A percentile compares a stretch with the other conserved stretches of the same genome.
These are phyloP conservation scores for Drosophila erecta DNA, from an alignment of 1,140 invertebrate species.

Conservation along the genomic window DNA sequence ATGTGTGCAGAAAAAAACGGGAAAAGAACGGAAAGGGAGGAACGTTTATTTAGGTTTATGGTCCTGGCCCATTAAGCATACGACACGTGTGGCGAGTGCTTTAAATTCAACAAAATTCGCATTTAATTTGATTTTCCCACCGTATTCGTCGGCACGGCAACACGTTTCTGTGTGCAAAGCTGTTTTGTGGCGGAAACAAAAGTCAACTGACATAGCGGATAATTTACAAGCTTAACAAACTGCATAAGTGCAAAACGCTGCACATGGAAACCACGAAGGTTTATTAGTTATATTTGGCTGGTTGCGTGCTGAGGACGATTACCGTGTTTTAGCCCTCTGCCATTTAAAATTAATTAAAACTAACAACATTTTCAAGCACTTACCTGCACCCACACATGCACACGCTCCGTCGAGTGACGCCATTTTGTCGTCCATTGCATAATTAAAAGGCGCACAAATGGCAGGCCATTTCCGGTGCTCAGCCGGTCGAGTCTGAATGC, in stretches of 20 bases:
- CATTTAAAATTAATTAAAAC: slow-evolving; percentile 74
- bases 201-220: slow-evolving; percentile 25
- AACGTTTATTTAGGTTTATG: slow-evolving; percentile 56
- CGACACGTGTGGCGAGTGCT: slow-evolving; percentile 46
- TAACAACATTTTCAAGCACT: slow-evolving; percentile 65
- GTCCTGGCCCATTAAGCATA: slow-evolving; percentile 40
- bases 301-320: slow-evolving; percentile 39
- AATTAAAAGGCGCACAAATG: slow-evolving; percentile 64
- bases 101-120: slow-evolving; percentile 49
- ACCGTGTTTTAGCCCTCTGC: slow-evolving; percentile 14
- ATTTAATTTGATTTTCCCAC: slow-evolving; percentile 64
- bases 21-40: background rate
- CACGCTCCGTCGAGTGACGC: slow-evolving; percentile 27
- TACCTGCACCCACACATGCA: slow-evolving; percentile 21
- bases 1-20: slow-evolving; percentile 4
- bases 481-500: slow-evolving; percentile 7
- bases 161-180: slow-evolving; percentile 9
- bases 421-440: slow-evolving; percentile 64
- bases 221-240: slow-evolving; percentile 19
- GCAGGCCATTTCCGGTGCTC: slow-evolving; percentile 56
- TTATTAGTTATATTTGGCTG: slow-evolving; percentile 7
- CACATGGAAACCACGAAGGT: slow-evolving; percentile 21
- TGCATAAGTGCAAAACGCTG: slow-evolving; percentile 37
- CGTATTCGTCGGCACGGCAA: slow-evolving; percentile 17
- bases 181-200: slow-evolving; percentile 8